These are phyloP conservation scores for Kobus ellipsiprymnus DNA, from an alignment of 2,113 vertebrate genomes.

Conservation along the genomic window DNA sequence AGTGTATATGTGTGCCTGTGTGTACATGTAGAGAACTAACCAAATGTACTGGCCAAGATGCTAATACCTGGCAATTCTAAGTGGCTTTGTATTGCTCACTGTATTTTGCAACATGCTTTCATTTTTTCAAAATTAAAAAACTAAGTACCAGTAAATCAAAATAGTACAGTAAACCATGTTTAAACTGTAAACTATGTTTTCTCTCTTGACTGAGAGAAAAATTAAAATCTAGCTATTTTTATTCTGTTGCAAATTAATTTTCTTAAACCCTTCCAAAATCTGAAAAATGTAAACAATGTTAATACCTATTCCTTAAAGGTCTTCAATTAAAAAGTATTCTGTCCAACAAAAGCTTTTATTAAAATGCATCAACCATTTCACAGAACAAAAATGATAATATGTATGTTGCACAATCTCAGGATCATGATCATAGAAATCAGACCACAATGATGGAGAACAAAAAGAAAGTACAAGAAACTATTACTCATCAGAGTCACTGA, in stretches of 20 bases:
- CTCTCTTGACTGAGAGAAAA: neutral
- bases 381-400: neutral
- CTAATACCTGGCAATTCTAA: neutral
- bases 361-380: neutral
- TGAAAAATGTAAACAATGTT: slow-evolving; percentile 28
- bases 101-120: neutral
- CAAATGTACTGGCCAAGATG: neutral
- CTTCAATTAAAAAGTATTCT: neutral
- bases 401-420: neutral
- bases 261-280: neutral
- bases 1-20: neutral
- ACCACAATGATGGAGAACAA: neutral
- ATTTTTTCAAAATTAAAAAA: slow-evolving; percentile 1
- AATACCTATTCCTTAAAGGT: neutral
- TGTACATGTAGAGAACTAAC: neutral
- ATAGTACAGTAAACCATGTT: neutral
- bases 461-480: neutral
- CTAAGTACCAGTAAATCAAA: slow-evolving; percentile 10
- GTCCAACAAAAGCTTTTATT: neutral
- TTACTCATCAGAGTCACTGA: neutral
- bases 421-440: neutral
- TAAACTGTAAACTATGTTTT: neutral
- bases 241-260: neutral
- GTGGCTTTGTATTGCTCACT: neutral
- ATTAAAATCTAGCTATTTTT: neutral